Evolutionary conservation across 1,140 invertebrate species (phyloP).

Genomic region (Zaprionus taronus): DNA sequence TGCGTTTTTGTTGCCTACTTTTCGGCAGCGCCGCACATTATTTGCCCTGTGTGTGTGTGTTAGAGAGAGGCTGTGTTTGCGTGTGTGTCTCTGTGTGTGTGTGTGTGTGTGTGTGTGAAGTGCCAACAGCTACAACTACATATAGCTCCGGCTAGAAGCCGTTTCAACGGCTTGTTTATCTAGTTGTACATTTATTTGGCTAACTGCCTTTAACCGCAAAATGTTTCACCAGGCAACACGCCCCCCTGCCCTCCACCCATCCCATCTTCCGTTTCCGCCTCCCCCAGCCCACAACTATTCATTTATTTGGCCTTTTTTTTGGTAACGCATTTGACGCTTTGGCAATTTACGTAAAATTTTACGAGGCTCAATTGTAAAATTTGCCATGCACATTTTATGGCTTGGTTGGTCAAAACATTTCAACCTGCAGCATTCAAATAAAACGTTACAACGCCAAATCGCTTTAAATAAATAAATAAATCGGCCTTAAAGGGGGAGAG

Average conservation of each 20-base stretch:
- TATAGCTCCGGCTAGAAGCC: constrained; percentile 18
- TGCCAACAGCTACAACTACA: constrained; percentile 49
- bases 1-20: constrained; percentile 52
- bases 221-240: constrained; percentile 44
- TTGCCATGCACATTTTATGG: constrained; percentile 72
- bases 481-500: constrained; percentile 4
- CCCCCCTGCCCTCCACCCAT: not conserved
- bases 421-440: constrained; percentile 51
- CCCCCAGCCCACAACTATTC: not conserved
- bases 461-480: constrained; percentile 48
- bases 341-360: constrained; percentile 63
- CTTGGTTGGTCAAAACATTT: constrained; percentile 53
- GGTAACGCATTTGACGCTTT: constrained; percentile 41
- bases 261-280: no score
- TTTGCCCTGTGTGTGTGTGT: constrained; percentile 19
- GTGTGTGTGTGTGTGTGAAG: constrained; percentile 30
- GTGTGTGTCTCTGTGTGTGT: constrained; percentile 16
- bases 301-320: constrained; percentile 29
- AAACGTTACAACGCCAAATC: constrained; percentile 39
- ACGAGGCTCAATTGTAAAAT: constrained; percentile 65
- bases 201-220: constrained; percentile 76
- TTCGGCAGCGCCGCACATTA: constrained; percentile 45
- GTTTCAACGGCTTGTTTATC: constrained; percentile 73
- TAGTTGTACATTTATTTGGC: constrained; percentile 79
- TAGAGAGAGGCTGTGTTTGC: not conserved